Conservation (phyloP, 2,888 invertebrate genomes). For the Thysanoteuthis rhombus region DNA sequence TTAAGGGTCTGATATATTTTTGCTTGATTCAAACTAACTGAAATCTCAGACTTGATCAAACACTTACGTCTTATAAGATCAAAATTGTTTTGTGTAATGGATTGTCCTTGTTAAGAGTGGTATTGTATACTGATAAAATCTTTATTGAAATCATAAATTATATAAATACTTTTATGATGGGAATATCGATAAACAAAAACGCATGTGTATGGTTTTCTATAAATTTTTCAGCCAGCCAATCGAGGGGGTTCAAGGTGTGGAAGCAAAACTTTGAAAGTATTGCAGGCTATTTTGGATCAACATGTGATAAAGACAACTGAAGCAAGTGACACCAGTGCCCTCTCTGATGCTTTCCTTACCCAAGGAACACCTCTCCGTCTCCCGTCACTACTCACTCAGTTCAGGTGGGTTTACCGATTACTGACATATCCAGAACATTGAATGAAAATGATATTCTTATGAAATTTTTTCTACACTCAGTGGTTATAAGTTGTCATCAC, state of each 20-base stretch:
- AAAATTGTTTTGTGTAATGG: too few species aligned
- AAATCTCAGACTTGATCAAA: too few species aligned
- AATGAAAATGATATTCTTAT: not conserved
- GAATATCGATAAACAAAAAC: too few species aligned
- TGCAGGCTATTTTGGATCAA: conserved; percentile 55
- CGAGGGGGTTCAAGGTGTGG: conserved; percentile 58
- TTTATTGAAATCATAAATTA: not conserved
- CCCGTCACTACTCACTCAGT: conserved; percentile 57
- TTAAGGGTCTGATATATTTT: too few species aligned
- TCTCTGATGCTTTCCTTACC: conserved; percentile 52
- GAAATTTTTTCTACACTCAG: too few species aligned
- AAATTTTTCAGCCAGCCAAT: conserved; percentile 48
- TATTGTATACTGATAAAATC: not conserved
- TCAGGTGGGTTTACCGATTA: conserved; percentile 47
- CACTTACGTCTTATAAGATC: too few species aligned
- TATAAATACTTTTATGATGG: not conserved
- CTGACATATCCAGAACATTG: not conserved
- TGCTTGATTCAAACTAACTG: too few species aligned
- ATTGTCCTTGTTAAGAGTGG: too few species aligned
- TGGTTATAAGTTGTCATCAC: not conserved
- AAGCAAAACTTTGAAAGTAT: conserved; percentile 47
- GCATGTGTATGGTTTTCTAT: not conserved
- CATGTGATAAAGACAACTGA: conserved; percentile 38
- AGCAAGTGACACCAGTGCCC: conserved; percentile 38
- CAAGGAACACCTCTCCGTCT: conserved; percentile 58